A percentile compares a stretch with the other conserved stretches of the same genome.
phyloP scores from a whole-genome alignment of 1,140 invertebrate species.

The Pogonus chalceus region DNA sequence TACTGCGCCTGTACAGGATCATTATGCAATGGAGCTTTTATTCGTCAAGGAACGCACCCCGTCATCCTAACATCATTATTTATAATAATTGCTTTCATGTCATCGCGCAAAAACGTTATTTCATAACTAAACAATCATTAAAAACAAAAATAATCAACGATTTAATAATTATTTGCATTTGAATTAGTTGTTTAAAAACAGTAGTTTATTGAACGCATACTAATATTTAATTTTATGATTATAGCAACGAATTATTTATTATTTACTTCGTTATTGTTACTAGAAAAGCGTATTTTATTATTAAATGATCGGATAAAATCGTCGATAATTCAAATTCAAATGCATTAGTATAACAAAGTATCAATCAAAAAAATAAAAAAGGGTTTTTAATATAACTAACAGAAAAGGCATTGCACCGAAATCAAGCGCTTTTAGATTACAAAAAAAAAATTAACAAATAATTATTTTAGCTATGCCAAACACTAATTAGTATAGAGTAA shows the following conservation, averaged over 20 bases:
- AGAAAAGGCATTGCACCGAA: background rate
- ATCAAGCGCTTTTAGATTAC: background rate
- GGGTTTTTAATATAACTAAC: background rate
- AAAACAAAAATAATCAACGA: background rate
- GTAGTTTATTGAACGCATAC: background rate
- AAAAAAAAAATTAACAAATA: background rate
- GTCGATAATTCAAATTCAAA: background rate
- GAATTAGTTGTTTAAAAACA: background rate
- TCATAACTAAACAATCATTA: background rate
- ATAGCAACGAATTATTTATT: background rate
- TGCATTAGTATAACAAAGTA: background rate
- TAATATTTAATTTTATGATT: background rate
- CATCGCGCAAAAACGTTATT: background rate
- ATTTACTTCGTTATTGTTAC: no score
- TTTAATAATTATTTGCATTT: background rate
- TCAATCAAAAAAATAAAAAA: constrained; percentile 4
- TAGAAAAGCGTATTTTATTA: no score
- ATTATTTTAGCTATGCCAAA: constrained; percentile 3
- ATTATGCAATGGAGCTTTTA: constrained; percentile 48
- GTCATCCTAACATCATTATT: background rate
- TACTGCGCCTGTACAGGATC: constrained; percentile 68
- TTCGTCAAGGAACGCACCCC: background rate
- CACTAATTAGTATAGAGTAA: background rate
- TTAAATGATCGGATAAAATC: no score
- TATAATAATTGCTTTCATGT: background rate